A percentile compares a stretch with the other conserved stretches of the same genome.
These are phyloP conservation scores for Bryconaethiops microstoma DNA, from an alignment of 2,797 vertebrate genomes.

Conservation along the genomic window DNA sequence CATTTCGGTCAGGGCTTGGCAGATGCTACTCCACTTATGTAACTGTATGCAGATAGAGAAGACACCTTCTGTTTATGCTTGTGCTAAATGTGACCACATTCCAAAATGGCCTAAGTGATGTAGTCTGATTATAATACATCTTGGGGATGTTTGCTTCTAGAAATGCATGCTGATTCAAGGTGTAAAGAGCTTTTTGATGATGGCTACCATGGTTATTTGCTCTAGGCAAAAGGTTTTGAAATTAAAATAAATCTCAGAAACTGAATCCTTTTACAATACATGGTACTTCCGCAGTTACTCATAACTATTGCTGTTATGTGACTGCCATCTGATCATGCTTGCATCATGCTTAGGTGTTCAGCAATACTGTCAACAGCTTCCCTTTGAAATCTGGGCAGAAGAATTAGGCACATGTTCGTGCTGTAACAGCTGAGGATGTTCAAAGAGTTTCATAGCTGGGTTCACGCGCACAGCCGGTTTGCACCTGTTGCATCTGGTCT, in stretches of 20 bases:
- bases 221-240: neutral
- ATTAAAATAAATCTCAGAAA: neutral
- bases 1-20: too few relatives aligned
- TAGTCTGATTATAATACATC: neutral
- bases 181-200: too few relatives aligned
- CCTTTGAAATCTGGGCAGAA: slow-evolving; percentile 37
- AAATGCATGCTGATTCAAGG: too few relatives aligned
- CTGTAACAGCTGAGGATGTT: slow-evolving; percentile 36
- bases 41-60: too few relatives aligned
- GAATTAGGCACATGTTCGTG: slow-evolving; percentile 40
- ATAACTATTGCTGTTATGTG: slow-evolving; percentile 13
- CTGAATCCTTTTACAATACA: slow-evolving; percentile 9
- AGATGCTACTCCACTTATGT: too few relatives aligned
- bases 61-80: too few relatives aligned
- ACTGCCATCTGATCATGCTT: slow-evolving; percentile 1
- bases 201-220: neutral
- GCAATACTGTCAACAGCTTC: slow-evolving; percentile 3
- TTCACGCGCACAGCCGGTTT: slow-evolving; percentile 42
- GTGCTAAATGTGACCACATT: neutral
- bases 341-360: slow-evolving; percentile 24
- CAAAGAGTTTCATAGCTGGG: slow-evolving; percentile 32
- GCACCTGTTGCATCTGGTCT: slow-evolving; percentile 53
- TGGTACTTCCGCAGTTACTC: slow-evolving; percentile 2
- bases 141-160: too few relatives aligned
- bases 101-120: too few relatives aligned